These are phyloP conservation scores for Malurus leucopterus DNA, from an alignment of 2,797 vertebrate genomes.

Conservation along the genomic window DNA sequence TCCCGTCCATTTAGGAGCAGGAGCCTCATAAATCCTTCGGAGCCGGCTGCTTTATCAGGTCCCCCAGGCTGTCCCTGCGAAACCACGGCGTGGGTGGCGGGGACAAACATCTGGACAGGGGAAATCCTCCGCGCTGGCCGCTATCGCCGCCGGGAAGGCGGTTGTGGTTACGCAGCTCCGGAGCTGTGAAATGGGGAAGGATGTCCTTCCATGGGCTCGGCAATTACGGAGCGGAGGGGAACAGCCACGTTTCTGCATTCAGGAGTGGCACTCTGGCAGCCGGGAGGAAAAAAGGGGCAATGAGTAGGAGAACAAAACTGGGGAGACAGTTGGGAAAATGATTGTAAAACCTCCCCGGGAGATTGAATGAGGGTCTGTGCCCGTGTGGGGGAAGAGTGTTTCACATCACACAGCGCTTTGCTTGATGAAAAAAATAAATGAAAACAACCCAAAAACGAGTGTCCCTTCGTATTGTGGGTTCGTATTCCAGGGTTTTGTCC, in stretches of 20 bases:
- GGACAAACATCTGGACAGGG: not conserved
- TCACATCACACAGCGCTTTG: slow-evolving; percentile 66
- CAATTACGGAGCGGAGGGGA: slow-evolving; percentile 14
- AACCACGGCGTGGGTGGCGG: not conserved
- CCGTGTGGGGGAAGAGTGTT: slow-evolving; percentile 61
- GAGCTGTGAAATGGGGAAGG: slow-evolving; percentile 53
- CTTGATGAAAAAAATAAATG: not conserved
- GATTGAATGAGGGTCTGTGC: not conserved
- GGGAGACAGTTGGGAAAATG: not conserved
- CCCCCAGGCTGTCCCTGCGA: not conserved
- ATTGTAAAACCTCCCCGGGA: not conserved
- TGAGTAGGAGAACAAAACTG: not conserved
- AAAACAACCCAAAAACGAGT: not conserved
- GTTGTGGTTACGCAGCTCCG: slow-evolving; percentile 43
- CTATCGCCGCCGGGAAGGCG: slow-evolving; percentile 5
- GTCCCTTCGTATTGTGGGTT: not conserved
- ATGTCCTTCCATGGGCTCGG: slow-evolving; percentile 49
- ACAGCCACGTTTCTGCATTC: slow-evolving; percentile 25
- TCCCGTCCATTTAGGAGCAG: not conserved
- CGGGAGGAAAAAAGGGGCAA: not conserved
- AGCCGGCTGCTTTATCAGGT: not conserved
- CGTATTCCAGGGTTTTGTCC: not conserved
- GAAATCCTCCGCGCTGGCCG: not conserved
- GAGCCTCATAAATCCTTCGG: not conserved
- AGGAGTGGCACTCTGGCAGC: not conserved